Evolutionary conservation across 2,113 vertebrate genomes (phyloP), one percentile per base, ranked within the genome.

Genomic region (Varanus komodoensis): DNA sequence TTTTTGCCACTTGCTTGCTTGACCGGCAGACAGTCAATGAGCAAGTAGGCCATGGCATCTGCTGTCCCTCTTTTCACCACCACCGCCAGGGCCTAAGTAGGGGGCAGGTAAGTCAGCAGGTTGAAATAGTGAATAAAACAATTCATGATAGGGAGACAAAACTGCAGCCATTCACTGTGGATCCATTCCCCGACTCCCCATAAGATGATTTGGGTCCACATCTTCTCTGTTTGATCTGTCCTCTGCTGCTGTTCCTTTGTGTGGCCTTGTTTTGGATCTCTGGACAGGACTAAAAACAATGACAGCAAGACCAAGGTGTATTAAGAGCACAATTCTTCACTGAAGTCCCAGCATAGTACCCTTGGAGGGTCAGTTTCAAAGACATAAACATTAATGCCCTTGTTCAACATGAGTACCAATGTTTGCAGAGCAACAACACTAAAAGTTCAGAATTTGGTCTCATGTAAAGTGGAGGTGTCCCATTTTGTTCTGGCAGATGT

Each of bases 401-500:
- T 8, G n/a, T 67, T 44, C 34, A 64, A 48, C 23, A 69, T 69
- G 27, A 87, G 68, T 84, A 90, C 87, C 54, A 88, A 9, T 91
- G 44, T 44, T 57, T 32, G 38, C 17, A 15, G 54, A 64, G n/a
- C 38, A 44, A 44, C 38, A 83, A 61, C 25, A 83, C 17, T 12
- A 14, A 27, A 19, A 69, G 15, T n/a, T 91, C 48, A 77, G 29
- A 61, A 83, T 91, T 90, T 87, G 54, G 57, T 29, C 57, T 15
- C 44, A 25, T 23, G 11, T 89, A 86, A 91, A 52, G 3, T 82
- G 27, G 19, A 77, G 80, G 3, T 29, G n/a, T 48, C 48, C 12
- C 64, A 15, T 89, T 86, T 87, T 93, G 38, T 87, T 93, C 89
- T 67, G 6, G 12, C 78, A 71, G 29, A 84, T 82, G 34, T 61